Percentiles rank a stretch among this genome's conserved stretches.
These are phyloP conservation scores for Percina caprodes DNA, from an alignment of 2,113 vertebrate genomes.

Conservation along the genomic window DNA sequence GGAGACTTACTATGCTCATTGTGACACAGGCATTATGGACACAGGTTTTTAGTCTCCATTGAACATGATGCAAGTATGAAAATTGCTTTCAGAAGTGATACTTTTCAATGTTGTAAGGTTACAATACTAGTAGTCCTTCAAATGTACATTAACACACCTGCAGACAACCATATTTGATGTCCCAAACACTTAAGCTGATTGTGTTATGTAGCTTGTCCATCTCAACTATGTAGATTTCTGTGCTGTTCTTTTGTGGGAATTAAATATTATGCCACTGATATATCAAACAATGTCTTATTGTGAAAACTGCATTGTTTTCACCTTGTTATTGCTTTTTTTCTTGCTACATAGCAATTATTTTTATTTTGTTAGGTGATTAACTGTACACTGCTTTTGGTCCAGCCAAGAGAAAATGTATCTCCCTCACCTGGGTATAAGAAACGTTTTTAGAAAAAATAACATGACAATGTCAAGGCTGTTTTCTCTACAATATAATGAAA, in stretches of 20 bases:
- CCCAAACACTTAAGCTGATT: background rate
- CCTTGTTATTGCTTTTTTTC: background rate
- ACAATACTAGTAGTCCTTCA: background rate
- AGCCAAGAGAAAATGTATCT: no score
- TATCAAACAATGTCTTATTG: background rate
- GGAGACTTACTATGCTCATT: background rate
- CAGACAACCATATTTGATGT: no score
- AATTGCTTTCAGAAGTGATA: background rate
- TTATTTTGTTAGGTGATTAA: no score
- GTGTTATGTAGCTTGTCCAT: background rate
- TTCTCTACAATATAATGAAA: no score
- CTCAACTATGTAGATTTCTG: background rate
- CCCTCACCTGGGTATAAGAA: no score
- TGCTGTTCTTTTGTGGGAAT: background rate
- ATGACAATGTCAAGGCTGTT: no score
- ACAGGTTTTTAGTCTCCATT: background rate
- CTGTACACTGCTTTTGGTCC: no score
- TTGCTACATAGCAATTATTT: no score
- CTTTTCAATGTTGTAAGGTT: background rate
- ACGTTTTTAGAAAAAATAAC: no score
- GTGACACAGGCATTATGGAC: background rate
- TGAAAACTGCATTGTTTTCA: background rate
- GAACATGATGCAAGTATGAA: background rate
- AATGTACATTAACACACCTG: background rate
- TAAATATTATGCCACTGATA: background rate